Evolutionary conservation across 2,888 invertebrate species (phyloP), one percentile per base, ranked within the genome.

Genomic region (Xylocampa areola): DNA sequence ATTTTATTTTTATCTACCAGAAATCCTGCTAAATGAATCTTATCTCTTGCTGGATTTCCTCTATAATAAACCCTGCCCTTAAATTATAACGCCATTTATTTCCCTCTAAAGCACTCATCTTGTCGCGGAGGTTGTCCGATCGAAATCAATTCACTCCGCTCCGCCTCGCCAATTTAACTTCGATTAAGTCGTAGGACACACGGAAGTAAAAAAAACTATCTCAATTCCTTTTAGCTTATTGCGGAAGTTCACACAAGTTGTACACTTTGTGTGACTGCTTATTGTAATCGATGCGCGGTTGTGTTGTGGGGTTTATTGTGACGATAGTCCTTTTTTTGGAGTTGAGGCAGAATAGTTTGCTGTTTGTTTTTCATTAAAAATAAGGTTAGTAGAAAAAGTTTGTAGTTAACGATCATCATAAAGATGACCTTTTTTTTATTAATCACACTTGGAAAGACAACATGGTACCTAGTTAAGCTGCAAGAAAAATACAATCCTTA

Each of bases 151-250:
- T 82, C 76, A 70, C 63, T 55, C 52, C 48, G 62, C 44, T 49
- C 75, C 79, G 71, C 80, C 80, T 70, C 72, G 67, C 77, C 86
- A 84, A 86, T 88, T 87, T 84, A 85, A 84, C 80, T 85, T 81
- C 84, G 85, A 87, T 87, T 86, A 87, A 80, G 81, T 77, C 68
- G 47, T 62, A 71, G 71, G 78, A 76, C 80, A 77, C 58, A 76
- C 58, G 60, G 74, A 79, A 76, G 74, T 68, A 76, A 77, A 80
- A 78, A 82, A 80, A 77, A 79, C 68, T 68, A 53, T 40, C 40
- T 13, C 43, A 67, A 37, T 45, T 61, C 57, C 51, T 65, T 70
- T 58, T 50, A 62, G 53, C 32, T 58, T 66, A 53, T 68, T 65
- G 57, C 63, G 32, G 5, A 52, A 69, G 67, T 66, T 59, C 67